Conservation (phyloP, 2,113 vertebrate genomes). For the Ochotona princeps region DNA sequence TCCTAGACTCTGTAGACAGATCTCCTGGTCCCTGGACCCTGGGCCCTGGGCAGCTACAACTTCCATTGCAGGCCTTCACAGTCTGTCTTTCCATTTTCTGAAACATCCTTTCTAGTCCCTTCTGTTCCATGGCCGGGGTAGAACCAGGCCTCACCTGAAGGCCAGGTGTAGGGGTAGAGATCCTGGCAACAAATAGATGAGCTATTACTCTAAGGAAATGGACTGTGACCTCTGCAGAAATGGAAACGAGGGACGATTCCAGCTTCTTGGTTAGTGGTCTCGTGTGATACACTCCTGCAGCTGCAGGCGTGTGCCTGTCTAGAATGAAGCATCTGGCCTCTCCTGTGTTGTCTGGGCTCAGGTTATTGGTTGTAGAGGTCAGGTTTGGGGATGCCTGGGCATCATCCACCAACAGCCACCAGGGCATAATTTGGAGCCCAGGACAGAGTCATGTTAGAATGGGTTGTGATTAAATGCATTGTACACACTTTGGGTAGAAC, state of each 20-base stretch:
- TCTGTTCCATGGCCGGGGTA: not conserved
- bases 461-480: not conserved
- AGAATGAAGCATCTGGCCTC: slow-evolving; percentile 15
- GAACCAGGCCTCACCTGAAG: not conserved
- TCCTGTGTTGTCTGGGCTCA: slow-evolving; percentile 33
- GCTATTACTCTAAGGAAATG: not conserved
- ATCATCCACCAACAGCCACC: not conserved
- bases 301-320: not conserved
- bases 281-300: not conserved
- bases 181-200: not conserved
- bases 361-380: not conserved
- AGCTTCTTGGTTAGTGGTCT: not conserved
- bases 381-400: not conserved
- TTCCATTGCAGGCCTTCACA: not conserved
- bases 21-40: too few relatives aligned
- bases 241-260: not conserved
- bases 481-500: not conserved
- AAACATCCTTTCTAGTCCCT: not conserved
- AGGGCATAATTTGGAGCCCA: not conserved
- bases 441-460: not conserved
- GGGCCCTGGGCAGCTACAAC: too few relatives aligned
- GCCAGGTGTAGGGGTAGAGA: not conserved
- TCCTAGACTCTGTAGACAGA: not conserved
- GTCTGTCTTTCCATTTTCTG: not conserved
- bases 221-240: not conserved